Evolutionary conservation across 1,140 invertebrate genomes (phyloP), one percentile per base, ranked within the genome.

Genomic region (Lepidurus couesii): DNA sequence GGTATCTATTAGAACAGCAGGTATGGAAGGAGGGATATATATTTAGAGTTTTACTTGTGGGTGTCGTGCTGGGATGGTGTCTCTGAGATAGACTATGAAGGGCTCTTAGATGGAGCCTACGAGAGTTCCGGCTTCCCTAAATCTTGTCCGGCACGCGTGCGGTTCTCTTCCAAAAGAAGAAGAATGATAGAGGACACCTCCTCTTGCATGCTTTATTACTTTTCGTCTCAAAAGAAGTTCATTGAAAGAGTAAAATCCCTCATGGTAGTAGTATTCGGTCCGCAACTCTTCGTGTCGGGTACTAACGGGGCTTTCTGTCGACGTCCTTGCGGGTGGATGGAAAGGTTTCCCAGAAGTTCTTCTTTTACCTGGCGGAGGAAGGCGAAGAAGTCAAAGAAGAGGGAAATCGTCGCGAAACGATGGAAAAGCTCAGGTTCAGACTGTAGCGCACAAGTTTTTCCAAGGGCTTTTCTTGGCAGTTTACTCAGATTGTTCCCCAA

Each of bases 111-210:
- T 65, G 53, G 53, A 65, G 53, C 16, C 53, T 65, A 34, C 13
- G n/a, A 11, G 47, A 65, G 53, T 65, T 65, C 53, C 53, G 53
- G 53, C 53, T 65, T 65, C 53, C 53, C n/a, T 65, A 0, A 0
- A 65, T 65, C 53, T 65, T 65, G 53, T 65, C 53, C 21, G 53
- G 53, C 53, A 65, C 53, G 53, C 53, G 53, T 65, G 47, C 53
- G 21, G 53, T 65, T 65, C 13, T 65, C 21, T n/a, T 3, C 7
- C 13, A 13, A 65, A 1, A 65, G 53, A 65, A 65, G 34, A 34
- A 65, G 16, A 9, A 65, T 65, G 16, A 21, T 65, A n/a, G 53
- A 34, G 34, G 34, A 34, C 3, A 34, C 2, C 21, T 21, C 21
- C 8, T 7, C 13, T 65, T 7, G 8, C 53, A 65, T 16, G 53